Percentiles rank a stretch among this genome's conserved stretches.
Conservation (phyloP, 2,888 invertebrate genomes). For the Orthosia cruda region DNA sequence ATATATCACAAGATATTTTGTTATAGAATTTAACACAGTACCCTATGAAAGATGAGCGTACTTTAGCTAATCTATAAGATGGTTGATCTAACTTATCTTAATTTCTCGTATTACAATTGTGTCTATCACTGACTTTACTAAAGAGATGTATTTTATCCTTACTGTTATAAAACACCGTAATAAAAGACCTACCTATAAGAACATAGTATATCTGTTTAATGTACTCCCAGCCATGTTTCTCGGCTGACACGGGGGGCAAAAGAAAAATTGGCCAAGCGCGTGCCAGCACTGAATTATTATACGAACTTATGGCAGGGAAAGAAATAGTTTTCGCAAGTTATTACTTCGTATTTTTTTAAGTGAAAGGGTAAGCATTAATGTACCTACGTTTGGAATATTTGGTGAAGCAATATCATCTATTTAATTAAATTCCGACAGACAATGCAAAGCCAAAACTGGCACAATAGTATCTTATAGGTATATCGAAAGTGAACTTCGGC, state of each 20-base stretch:
- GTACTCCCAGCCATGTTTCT: conserved; percentile 49
- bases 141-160: no score
- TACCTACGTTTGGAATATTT: conserved; percentile 1
- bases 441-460: no score
- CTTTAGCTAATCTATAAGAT: no score
- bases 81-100: no score
- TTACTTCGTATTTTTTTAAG: conserved; percentile 28
- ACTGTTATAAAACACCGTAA: background rate
- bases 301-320: conserved; percentile 33
- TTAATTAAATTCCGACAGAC: no score
- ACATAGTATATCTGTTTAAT: conserved; percentile 41
- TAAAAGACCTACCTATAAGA: conserved; percentile 16
- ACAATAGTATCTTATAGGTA: no score
- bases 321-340: conserved; percentile 45
- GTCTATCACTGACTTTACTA: no score
- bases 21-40: no score
- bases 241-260: conserved; percentile 41
- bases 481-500: no score
- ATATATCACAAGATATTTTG: no score
- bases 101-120: no score
- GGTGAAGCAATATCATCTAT: background rate
- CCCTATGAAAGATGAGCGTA: no score
- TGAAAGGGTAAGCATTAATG: background rate
- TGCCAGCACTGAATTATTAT: conserved; percentile 58
- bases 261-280: conserved; percentile 48